These are phyloP conservation scores for Incurvaria masculella DNA, from an alignment of 2,888 invertebrate genomes.

Conservation along the genomic window DNA sequence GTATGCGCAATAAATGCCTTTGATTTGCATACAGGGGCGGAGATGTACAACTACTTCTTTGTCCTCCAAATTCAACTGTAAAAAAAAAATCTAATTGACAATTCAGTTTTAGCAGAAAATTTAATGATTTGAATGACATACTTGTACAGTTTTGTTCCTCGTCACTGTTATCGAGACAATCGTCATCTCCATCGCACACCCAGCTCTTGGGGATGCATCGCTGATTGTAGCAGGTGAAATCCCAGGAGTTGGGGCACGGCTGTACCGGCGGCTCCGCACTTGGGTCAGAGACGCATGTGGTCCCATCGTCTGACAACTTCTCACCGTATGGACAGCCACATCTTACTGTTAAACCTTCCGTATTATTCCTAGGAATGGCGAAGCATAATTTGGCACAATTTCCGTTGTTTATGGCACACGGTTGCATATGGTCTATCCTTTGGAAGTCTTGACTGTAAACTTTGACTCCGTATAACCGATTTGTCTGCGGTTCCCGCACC, in stretches of 20 bases:
- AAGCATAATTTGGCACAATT: constrained; percentile 96
- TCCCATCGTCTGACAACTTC: constrained; percentile 67
- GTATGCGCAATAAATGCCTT: no score
- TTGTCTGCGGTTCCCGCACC: constrained; percentile 85
- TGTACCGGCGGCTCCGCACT: constrained; percentile 83
- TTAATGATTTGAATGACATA: no score
- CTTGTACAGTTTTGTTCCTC: constrained; percentile 94
- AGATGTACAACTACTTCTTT: no score
- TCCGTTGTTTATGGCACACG: constrained; percentile 81
- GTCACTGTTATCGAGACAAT: constrained; percentile 93
- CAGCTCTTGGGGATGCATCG: constrained; percentile 90
- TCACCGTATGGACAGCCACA: constrained; percentile 96
- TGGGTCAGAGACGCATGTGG: constrained; percentile 75
- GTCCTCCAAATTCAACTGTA: no score
- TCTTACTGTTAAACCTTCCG: constrained; percentile 55
- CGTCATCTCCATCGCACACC: constrained; percentile 96
- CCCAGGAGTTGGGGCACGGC: constrained; percentile 88
- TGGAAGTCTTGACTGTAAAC: constrained; percentile 79
- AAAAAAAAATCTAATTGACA: no score
- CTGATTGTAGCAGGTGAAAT: constrained; percentile 92
- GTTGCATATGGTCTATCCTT: constrained; percentile 67
- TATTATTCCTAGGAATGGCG: constrained; percentile 69
- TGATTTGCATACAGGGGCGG: no score
- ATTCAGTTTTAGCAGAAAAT: no score
- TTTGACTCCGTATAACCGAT: constrained; percentile 88